phyloP scores from a whole-genome alignment of 1,140 invertebrate genomes.

The Polyergus mexicanus region DNA sequence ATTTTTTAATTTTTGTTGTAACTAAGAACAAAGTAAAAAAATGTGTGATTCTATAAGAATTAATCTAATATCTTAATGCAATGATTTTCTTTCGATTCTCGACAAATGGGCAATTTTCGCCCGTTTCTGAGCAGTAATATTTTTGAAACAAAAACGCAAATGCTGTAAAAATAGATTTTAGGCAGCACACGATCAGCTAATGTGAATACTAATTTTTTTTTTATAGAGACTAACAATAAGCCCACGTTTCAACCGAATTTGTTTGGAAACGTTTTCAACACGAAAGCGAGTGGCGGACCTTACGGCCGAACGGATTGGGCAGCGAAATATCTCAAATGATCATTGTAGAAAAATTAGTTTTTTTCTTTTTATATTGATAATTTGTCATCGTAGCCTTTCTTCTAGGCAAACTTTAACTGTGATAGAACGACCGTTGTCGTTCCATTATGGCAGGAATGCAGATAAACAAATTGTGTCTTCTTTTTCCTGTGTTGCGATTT shows the following conservation, averaged over 20 bases:
- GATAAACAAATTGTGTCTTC: neutral
- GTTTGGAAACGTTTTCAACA: slow-evolving; percentile 82
- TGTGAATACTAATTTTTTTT: slow-evolving; percentile 38
- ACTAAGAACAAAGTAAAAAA: no score
- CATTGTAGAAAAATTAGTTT: slow-evolving; percentile 24
- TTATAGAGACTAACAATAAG: slow-evolving; percentile 79
- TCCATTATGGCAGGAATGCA: slow-evolving; percentile 50
- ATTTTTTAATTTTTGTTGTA: no score
- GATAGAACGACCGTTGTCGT: slow-evolving; percentile 70
- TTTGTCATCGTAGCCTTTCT: slow-evolving; percentile 9
- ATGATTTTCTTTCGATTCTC: no score
- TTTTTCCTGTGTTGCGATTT: neutral
- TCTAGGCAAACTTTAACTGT: slow-evolving; percentile 67
- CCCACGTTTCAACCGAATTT: slow-evolving; percentile 79
- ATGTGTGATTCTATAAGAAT: no score
- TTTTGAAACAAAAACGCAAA: neutral
- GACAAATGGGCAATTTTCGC: no score
- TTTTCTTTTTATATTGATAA: slow-evolving; percentile 5
- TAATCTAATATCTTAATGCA: no score
- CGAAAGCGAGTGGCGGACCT: slow-evolving; percentile 83
- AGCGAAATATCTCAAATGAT: slow-evolving; percentile 88
- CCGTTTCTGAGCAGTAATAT: neutral
- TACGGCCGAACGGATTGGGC: slow-evolving; percentile 89
- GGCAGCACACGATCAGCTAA: neutral
- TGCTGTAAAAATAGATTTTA: no score